Percentiles rank a stretch among this genome's conserved stretches.
Evolutionary conservation across 2,888 invertebrate species (phyloP).

Genomic region (Oasisia sp.): DNA sequence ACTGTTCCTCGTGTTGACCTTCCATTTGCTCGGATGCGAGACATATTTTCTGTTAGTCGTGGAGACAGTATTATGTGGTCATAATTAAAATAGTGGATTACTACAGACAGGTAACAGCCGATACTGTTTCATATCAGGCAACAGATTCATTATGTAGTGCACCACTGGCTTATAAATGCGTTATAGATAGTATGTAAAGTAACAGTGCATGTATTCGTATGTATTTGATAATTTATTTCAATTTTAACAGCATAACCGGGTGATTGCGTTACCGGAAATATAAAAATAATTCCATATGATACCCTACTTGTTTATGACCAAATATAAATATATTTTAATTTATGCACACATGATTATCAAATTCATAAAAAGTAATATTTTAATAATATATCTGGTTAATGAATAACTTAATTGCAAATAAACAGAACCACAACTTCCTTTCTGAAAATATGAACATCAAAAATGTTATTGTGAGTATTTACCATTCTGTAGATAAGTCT

Average conservation of each 20-base stretch:
- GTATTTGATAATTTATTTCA: not conserved
- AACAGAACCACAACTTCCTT: not conserved
- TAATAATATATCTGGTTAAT: not conserved
- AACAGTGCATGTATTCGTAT: not conserved
- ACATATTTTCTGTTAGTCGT: not conserved
- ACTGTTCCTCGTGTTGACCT: too few species aligned
- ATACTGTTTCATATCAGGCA: not conserved
- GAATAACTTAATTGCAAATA: not conserved
- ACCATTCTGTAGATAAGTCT: not conserved
- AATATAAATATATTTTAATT: not conserved
- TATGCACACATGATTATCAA: not conserved
- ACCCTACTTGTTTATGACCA: not conserved
- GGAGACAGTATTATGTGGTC: not conserved
- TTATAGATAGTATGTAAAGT: not conserved
- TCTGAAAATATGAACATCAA: not conserved
- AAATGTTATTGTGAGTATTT: not conserved
- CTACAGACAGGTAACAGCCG: not conserved
- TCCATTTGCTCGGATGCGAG: not conserved
- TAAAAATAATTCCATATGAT: not conserved
- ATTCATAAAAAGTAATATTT: not conserved
- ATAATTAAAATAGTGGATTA: not conserved
- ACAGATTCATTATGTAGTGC: not conserved
- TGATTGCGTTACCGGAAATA: not conserved
- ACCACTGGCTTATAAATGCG: not conserved
- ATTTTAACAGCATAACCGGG: not conserved